Evolutionary conservation across 2,888 invertebrate species (phyloP), one percentile per base, ranked within the genome.

Genomic region (Saturnia pavonia): DNA sequence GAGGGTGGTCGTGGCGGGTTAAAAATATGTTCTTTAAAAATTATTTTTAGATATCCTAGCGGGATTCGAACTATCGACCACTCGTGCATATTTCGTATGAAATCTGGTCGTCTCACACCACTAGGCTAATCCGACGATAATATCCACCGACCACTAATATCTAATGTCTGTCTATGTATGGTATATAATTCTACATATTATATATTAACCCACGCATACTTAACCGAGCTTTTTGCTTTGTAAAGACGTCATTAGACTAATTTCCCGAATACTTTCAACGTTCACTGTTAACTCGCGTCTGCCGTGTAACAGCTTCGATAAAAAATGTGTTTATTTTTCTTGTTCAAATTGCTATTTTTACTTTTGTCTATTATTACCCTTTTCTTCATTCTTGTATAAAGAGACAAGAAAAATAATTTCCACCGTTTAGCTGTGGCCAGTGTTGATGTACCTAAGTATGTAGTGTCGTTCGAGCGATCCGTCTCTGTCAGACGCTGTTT

Each of bases 401-500:
- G 11, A 25, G 1, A 57, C 25, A 25, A 57, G 57, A 57, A 1
- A 63, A 63, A 34, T 63, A n/a, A 22, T 27, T 34, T 40, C 40
- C 8, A 34, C 40, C 34, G 22, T 40, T 63, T 40, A 63, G 16
- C 40, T 16, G 63, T 19, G 40, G 14, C 9, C 16, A 63, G 63
- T 63, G 16, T 34, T 63, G 40, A 63, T 40, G 63, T 63, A 40
- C 63, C 63, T 16, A 34, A 40, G n/a, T 40, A 16, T 63, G 34
- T 63, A 40, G 63, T 63, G 63, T 40, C 40, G 27, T 63, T 34
- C 71, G 69, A 66, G 75, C 74, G 69, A 82, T 82, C 80, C 70
- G 79, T 83, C 81, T 75, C 72, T 75, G 82, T 82, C 81, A 71
- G 74, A 65, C 77, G 74, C 72, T 77, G 70, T 72, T 70, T 76